Evolutionary conservation across 2,888 invertebrate genomes (phyloP), one percentile per base, ranked within the genome.

Genomic region (Caenorhabditis sp.): DNA sequence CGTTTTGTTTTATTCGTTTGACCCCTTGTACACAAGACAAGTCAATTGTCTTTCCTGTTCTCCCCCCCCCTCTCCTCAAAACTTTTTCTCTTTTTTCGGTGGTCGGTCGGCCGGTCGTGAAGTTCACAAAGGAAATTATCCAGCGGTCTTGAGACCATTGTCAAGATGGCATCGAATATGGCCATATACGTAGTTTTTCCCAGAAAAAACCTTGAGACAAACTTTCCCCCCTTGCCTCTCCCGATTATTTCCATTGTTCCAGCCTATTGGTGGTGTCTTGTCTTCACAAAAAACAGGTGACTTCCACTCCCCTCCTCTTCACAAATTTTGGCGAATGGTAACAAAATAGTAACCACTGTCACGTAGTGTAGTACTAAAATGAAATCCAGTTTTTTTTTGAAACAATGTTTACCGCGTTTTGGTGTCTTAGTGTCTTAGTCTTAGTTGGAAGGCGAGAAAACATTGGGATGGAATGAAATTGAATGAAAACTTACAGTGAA

Each of bases 311-410:
- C 40, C 20, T 32, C 32, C n/a, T n/a, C n/a, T n/a, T n/a, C n/a
- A n/a, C n/a, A n/a, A n/a, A n/a, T n/a, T n/a, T n/a, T n/a, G n/a
- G n/a, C n/a, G n/a, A n/a, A n/a, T n/a, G n/a, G n/a, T n/a, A 32
- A 32, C 32, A 32, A 32, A 53, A 67, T 47, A 76, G 76, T 76
- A 76, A 76, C 76, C 76, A 76, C 76, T 67, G 68, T 76, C 76
- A 76, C 76, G 76, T 76, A 76, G 76, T 74, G 76, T 76, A 76
- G 76, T 74, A 74, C 65, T 67, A 61, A 65, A 53, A 58, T 26
- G 32, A 67, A 76, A 67, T 67, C 76, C 76, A 76, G 76, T 76
- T 76, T 74, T 70, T 64, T 61, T 37, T 24, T 22, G 32, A n/a
- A 32, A 2, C 5, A 35, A 32, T 55, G 55, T 55, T 55, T 55